phyloP scores from a whole-genome alignment of 2,888 invertebrate genomes.

The Pantelozetes paolii region DNA sequence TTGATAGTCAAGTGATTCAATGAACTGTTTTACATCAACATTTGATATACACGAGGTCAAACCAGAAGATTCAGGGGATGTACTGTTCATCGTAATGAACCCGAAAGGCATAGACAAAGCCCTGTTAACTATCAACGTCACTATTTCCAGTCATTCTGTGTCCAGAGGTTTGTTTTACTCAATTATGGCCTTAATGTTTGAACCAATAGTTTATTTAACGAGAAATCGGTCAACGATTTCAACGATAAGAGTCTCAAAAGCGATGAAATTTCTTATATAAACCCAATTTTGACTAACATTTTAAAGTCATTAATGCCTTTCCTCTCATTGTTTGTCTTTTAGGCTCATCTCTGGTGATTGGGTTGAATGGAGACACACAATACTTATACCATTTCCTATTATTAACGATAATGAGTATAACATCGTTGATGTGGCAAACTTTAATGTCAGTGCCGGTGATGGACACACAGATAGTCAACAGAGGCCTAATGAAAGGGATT shows the following conservation, averaged over 20 bases:
- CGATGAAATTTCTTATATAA: not conserved
- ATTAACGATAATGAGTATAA: conserved; percentile 30
- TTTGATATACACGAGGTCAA: conserved; percentile 60
- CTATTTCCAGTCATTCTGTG: conserved; percentile 49
- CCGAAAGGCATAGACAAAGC: conserved; percentile 63
- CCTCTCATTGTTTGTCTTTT: not conserved
- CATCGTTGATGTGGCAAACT: conserved; percentile 13
- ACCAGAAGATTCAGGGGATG: conserved; percentile 61
- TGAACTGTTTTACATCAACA: conserved; percentile 51
- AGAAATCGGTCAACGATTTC: not conserved
- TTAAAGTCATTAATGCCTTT: not conserved
- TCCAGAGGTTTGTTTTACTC: conserved; percentile 16
- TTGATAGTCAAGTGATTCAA: conserved; percentile 59
- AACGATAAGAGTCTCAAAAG: not conserved
- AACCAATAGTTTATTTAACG: not conserved
- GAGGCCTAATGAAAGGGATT: conserved; percentile 2
- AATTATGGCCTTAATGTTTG: not conserved
- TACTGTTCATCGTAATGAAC: conserved; percentile 62
- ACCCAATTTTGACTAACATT: not conserved
- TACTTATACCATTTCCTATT: conserved; percentile 27
- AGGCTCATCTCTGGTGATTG: not conserved
- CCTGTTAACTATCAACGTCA: conserved; percentile 62
- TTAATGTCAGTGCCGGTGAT: conserved; percentile 3
- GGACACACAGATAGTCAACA: not conserved
- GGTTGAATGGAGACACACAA: conserved; percentile 19